These are phyloP conservation scores for Leptogaster cylindrica DNA, from an alignment of 2,888 invertebrate species.

Conservation along the genomic window DNA sequence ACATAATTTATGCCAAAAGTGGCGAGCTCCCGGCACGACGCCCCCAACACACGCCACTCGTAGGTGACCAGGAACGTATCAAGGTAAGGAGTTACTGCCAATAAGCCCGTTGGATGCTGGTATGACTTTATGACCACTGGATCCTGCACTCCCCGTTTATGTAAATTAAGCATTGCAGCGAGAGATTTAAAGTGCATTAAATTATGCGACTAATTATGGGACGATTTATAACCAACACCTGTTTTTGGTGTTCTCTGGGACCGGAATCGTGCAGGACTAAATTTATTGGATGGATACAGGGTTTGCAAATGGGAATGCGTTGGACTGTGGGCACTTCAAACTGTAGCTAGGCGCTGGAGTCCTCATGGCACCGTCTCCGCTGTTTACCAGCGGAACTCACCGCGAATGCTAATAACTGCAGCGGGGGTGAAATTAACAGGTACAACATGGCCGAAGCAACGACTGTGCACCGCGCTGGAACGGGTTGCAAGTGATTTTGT, in stretches of 20 bases:
- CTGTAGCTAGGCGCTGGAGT: not conserved
- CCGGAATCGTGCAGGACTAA: conserved; percentile 10
- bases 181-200: conserved; percentile 46
- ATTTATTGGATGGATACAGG: conserved; percentile 23
- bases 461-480: not conserved
- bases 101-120: not conserved
- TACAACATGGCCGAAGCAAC: not conserved
- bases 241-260: conserved; percentile 43
- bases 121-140: not conserved
- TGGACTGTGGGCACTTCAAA: conserved; percentile 22
- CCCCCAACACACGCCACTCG: no score
- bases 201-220: conserved; percentile 45
- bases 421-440: conserved; percentile 21
- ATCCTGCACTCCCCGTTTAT: conserved; percentile 16
- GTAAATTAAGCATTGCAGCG: conserved; percentile 41
- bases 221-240: conserved; percentile 47
- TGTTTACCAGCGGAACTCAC: conserved; percentile 7
- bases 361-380: not conserved
- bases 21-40: conserved; percentile 12
- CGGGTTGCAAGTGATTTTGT: conserved; percentile 9
- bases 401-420: conserved; percentile 39
- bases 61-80: conserved; percentile 16
- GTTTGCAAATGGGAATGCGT: not conserved
- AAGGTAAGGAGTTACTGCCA: conserved; percentile 9
- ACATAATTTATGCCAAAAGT: conserved; percentile 37